Base-by-base conservation (phyloP, 2,888 invertebrate species). In the Caenorhabditis angaria region DNA sequence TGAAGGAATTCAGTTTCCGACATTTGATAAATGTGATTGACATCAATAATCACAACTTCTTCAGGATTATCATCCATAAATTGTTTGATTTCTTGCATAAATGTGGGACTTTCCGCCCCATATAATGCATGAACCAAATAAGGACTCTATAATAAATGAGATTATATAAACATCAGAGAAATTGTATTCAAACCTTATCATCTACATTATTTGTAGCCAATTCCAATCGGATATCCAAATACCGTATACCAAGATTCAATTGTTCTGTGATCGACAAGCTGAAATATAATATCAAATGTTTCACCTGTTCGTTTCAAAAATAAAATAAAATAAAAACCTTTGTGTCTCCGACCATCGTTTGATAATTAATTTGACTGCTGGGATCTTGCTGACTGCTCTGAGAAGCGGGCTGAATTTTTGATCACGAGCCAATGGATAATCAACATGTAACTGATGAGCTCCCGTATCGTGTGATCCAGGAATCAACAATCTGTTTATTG, bases 391-490 rank as follows among this genome's bases (percentile, higher is more conserved):
- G 6, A 73, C 48, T 0, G 24, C 28, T 8, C 70, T 50, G 8
- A 68, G 14, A 35, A 59, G 65, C 4, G 28, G 47, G 4, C 62
- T 24, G 41, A 69, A 74, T 6, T 63, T 48, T 29, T 81, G 73
- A 65, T 82, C 82, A 48, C 77, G 80, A 8, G 81, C 76, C 2
- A 76, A 69, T 14, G 73, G 77, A 24, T 77, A 51, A 3, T 57
- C 25, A 47, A 63, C 48, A 47, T 77, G 67, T 50, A 82, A 60
- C 27, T 64, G 54, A 41, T 62, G 64, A 20, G 82, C 77, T 29
- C 79, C 80, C 10, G 74, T 77, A 58, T 82, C 82, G 64, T 82
- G 82, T 0, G 81, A 80, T 24, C 73, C 71, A 65, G 81, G 81
- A 53, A 81, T 79, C 25, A 57, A 67, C 1, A 79, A 20, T 24